Evolutionary conservation across 37 sponge, comb jelly and placozoan genomes (phyloP).

Genomic region (Chondrilla cf. caribensis): DNA sequence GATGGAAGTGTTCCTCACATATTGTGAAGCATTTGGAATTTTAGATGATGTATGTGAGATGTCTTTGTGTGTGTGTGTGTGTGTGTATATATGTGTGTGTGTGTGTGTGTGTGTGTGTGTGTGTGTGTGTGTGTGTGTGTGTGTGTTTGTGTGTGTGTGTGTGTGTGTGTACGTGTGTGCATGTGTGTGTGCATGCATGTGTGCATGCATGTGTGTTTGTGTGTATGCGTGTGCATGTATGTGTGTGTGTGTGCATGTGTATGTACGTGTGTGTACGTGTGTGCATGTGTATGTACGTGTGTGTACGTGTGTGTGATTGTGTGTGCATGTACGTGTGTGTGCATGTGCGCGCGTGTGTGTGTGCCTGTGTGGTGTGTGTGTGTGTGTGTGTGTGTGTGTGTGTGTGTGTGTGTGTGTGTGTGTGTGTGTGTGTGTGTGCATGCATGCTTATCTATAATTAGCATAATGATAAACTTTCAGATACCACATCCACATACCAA

Average conservation of each 20-base stretch:
- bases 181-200: slow-evolving; percentile 22
- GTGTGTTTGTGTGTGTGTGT: not conserved
- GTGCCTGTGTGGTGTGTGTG: too few relatives aligned
- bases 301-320: not conserved
- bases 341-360: too few relatives aligned
- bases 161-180: not conserved
- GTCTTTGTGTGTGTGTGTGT: slow-evolving; percentile 42
- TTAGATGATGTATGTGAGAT: slow-evolving; percentile 66
- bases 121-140: slow-evolving; percentile 13
- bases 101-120: slow-evolving; percentile 35
- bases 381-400: too few relatives aligned
- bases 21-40: slow-evolving; percentile 79
- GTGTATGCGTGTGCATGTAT: not conserved
- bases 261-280: not conserved
- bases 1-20: slow-evolving; percentile 66
- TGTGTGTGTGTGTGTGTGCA: too few relatives aligned
- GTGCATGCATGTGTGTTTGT: not conserved
- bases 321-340: not conserved
- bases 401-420: too few relatives aligned
- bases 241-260: slow-evolving; percentile 2
- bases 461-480: too few relatives aligned
- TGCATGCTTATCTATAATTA: too few relatives aligned
- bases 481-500: too few relatives aligned
- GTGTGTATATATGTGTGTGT: slow-evolving; percentile 24
- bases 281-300: not conserved